These are phyloP conservation scores for Tapirus terrestris DNA, from an alignment of 2,113 vertebrate species.

Conservation along the genomic window DNA sequence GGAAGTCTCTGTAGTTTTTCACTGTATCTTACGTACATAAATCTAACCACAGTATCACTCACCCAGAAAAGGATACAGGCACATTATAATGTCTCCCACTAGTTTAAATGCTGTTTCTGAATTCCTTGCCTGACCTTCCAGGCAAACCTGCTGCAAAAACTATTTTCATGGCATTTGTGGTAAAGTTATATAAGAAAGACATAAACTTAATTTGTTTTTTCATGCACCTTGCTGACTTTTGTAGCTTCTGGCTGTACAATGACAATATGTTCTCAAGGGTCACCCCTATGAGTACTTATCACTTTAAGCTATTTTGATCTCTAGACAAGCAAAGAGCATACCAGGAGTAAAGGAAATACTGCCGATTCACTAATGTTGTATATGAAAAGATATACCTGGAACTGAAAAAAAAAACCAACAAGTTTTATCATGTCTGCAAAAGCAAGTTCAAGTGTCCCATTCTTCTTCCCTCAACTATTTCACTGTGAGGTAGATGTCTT, in stretches of 20 bases:
- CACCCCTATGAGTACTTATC: background rate
- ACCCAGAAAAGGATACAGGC: background rate
- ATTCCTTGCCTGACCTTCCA: constrained; percentile 44
- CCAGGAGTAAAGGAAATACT: background rate
- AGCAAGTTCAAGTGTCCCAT: background rate
- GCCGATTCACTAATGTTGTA: background rate
- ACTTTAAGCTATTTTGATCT: background rate
- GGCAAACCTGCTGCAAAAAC: constrained; percentile 52
- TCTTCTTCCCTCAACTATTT: constrained; percentile 37
- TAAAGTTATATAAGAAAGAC: constrained; percentile 70
- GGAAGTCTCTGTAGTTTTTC: background rate
- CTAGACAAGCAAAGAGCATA: background rate
- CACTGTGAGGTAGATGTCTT: constrained; percentile 43
- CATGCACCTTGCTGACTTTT: background rate
- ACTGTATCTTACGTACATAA: background rate
- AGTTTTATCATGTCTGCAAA: background rate
- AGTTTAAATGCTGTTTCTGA: constrained; percentile 54
- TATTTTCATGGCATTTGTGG: constrained; percentile 67
- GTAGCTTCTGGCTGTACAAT: background rate
- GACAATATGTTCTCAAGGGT: background rate
- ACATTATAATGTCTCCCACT: background rate
- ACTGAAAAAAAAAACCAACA: background rate
- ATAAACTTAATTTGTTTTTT: constrained; percentile 15
- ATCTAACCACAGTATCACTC: background rate
- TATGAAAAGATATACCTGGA: background rate